These are phyloP conservation scores for Anguilla rostrata DNA, from an alignment of 2,113 vertebrate genomes.

Conservation along the genomic window DNA sequence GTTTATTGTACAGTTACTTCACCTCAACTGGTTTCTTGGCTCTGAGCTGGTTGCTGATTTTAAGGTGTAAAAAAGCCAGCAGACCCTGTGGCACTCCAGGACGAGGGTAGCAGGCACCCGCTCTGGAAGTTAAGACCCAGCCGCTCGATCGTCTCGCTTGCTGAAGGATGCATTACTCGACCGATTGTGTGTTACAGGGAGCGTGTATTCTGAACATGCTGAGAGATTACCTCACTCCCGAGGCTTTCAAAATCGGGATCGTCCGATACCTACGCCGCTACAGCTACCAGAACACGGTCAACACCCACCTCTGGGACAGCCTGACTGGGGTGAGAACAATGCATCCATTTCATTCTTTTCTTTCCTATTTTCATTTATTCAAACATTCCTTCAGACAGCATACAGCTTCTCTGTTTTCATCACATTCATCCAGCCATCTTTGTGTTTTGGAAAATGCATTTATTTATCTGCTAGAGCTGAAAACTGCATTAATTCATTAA, in stretches of 20 bases:
- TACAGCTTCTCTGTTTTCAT: too few relatives aligned
- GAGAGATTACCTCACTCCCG: slow-evolving; percentile 78
- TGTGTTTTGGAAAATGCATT: too few relatives aligned
- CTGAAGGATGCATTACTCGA: not conserved
- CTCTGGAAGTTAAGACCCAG: too few relatives aligned
- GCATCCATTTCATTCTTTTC: too few relatives aligned
- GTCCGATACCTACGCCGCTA: slow-evolving; percentile 78
- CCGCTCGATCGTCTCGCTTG: too few relatives aligned
- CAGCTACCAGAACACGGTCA: slow-evolving; percentile 86
- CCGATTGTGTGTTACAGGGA: slow-evolving; percentile 64
- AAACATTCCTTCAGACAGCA: not conserved
- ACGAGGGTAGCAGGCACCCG: too few relatives aligned
- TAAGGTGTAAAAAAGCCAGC: too few relatives aligned
- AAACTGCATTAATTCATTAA: not conserved
- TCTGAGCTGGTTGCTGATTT: too few relatives aligned
- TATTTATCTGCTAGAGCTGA: too few relatives aligned
- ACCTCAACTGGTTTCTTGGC: too few relatives aligned
- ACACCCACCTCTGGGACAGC: slow-evolving; percentile 83
- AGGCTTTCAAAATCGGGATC: slow-evolving; percentile 81
- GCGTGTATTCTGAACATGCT: slow-evolving; percentile 90
- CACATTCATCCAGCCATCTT: too few relatives aligned
- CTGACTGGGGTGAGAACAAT: slow-evolving; percentile 75
- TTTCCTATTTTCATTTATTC: not conserved
- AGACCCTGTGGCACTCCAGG: too few relatives aligned
- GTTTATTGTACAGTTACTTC: not conserved